Conservation (phyloP, 2,888 invertebrate genomes). For the Mycogona germanica region DNA sequence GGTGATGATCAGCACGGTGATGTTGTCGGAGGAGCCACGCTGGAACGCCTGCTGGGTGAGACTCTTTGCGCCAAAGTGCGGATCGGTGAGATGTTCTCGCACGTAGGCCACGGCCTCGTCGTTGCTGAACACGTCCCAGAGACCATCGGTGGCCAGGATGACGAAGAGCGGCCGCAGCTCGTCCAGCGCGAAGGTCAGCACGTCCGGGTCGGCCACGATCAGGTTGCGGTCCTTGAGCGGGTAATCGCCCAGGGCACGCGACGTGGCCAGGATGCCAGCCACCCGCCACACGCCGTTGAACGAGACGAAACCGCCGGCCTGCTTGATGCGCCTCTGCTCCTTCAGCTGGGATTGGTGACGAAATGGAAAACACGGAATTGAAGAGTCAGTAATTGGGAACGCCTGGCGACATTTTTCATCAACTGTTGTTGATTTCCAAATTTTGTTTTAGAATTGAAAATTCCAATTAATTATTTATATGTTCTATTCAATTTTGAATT, state of each 20-base stretch:
- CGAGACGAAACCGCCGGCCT: slow-evolving; percentile 88
- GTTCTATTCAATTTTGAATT: too few relatives aligned
- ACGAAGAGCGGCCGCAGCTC: slow-evolving; percentile 62
- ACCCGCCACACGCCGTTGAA: slow-evolving; percentile 96
- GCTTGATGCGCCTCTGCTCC: slow-evolving; percentile 81
- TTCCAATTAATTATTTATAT: too few relatives aligned
- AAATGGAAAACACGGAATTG: too few relatives aligned
- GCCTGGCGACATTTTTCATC: too few relatives aligned
- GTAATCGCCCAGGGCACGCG: slow-evolving; percentile 88
- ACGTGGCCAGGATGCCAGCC: slow-evolving; percentile 87
- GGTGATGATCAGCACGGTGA: slow-evolving; percentile 82
- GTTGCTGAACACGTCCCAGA: slow-evolving; percentile 93
- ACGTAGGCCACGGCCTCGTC: slow-evolving; percentile 87
- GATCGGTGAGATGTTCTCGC: slow-evolving; percentile 69
- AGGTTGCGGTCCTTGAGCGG: slow-evolving; percentile 85
- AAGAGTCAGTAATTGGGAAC: too few relatives aligned
- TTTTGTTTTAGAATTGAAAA: too few relatives aligned
- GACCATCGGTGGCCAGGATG: slow-evolving; percentile 85
- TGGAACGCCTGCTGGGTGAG: slow-evolving; percentile 81
- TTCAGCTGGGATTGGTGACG: too few relatives aligned
- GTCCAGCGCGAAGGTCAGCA: slow-evolving; percentile 74
- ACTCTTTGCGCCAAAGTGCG: slow-evolving; percentile 82
- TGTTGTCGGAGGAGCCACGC: slow-evolving; percentile 87
- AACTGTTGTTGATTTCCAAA: too few relatives aligned
- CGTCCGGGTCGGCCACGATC: slow-evolving; percentile 91